Base-by-base conservation (phyloP, 2,888 invertebrate genomes). In the Lithophane ornitopus region DNA sequence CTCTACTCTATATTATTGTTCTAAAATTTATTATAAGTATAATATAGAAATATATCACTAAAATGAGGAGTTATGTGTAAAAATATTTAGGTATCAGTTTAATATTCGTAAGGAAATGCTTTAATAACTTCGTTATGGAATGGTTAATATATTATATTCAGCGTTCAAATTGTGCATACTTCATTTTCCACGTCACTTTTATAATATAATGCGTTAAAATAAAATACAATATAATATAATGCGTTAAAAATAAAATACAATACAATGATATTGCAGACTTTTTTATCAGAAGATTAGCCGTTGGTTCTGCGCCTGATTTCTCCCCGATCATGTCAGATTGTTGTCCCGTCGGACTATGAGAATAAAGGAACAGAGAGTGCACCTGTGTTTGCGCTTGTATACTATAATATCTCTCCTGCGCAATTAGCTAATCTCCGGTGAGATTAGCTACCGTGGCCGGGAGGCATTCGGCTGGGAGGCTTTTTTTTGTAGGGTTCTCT, bases 1-100 rank as follows among this genome's bases (percentile, higher is more conserved):
- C 85, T 79, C 74, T 81, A 83, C 44, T 70, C 54, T 72, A 73
- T 52, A 28, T 77, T 85, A 86, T 86, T 85, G 66, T 78, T 87
- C 78, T 83, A 85, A 75, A 73, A 66, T 78, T 22, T 76, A 75
- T 74, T 49, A 62, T 56, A 71, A 71, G 54, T 75, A 39, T 56
- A 72, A 46, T 61, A 54, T 70, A 62, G 16, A 52, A 46, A 56
- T 80, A 77, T 39, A 28, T 79, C 74, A 70, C 63, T 67, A 34
- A 73, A 71, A 74, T 73, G 58, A 77, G 68, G 70, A 67, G 58
- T 80, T 58, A 69, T n/a, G 41, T 65, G 52, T 71, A 69, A 52
- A 34, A 59, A 34, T 70, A 44, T 83, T 69, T n/a, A 54, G 19
- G 19, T 66, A 63, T 49, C 46, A 54, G 76, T 80, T 70, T 59